Percentiles rank a stretch among this genome's conserved stretches.
Evolutionary conservation across 1,140 invertebrate genomes (phyloP).

Genomic region (Papilio aristodemus): DNA sequence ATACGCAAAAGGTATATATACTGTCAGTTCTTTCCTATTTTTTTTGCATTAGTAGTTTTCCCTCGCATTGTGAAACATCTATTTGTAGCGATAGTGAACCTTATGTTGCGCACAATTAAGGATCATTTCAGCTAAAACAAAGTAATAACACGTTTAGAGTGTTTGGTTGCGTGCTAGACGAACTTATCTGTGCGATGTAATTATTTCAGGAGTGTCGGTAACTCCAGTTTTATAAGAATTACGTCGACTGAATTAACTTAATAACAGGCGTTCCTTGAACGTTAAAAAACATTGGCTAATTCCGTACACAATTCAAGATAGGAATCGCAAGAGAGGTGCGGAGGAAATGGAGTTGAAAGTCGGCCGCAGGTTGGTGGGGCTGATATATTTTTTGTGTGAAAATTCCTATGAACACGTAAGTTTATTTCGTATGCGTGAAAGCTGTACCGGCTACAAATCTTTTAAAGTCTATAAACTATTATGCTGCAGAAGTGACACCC

Average conservation of each 20-base stretch:
- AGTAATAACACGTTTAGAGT: not conserved
- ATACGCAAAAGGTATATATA: too few species aligned
- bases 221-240: conserved; percentile 16
- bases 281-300: conserved; percentile 18
- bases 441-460: too few species aligned
- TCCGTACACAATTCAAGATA: conserved; percentile 7
- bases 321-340: not conserved
- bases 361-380: not conserved
- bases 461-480: too few species aligned
- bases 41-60: not conserved
- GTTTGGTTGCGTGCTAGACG: not conserved
- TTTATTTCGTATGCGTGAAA: too few species aligned
- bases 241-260: conserved; percentile 8
- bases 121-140: not conserved
- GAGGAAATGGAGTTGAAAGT: not conserved
- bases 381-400: not conserved
- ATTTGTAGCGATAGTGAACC: not conserved
- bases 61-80: not conserved
- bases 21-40: conserved; percentile 1
- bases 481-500: too few species aligned
- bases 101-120: not conserved
- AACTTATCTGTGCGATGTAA: conserved; percentile 10
- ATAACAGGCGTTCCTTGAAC: conserved; percentile 13
- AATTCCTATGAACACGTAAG: not conserved
- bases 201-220: conserved; percentile 23